Conservation (phyloP, 2,888 invertebrate genomes). For the Lathronympha strigana region DNA sequence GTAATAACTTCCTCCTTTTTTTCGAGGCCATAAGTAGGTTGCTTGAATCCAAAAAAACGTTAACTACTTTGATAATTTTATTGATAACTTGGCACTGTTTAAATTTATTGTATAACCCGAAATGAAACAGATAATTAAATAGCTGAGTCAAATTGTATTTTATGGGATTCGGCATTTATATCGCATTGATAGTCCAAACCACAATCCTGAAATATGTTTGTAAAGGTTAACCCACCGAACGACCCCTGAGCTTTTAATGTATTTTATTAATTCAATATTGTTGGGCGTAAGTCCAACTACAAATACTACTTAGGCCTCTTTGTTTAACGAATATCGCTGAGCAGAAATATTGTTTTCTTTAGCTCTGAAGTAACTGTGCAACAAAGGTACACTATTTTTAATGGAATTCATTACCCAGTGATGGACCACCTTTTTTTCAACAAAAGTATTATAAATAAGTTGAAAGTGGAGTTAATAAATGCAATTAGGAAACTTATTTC, state of each 20-base stretch:
- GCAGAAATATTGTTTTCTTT: slow-evolving; percentile 15
- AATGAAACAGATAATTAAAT: slow-evolving; percentile 16
- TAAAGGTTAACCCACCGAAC: slow-evolving; percentile 2
- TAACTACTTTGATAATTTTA: no score
- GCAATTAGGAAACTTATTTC: slow-evolving; percentile 35
- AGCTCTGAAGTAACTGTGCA: slow-evolving; percentile 4
- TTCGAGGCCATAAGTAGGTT: no score
- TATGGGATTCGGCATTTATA: slow-evolving; percentile 8
- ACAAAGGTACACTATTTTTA: slow-evolving; percentile 34
- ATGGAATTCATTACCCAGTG: slow-evolving; percentile 28
- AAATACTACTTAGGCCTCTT: slow-evolving; percentile 7
- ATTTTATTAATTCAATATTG: not conserved
- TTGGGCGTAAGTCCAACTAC: not conserved
- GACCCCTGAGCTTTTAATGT: not conserved
- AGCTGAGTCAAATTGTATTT: slow-evolving; percentile 14
- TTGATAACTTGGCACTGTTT: no score
- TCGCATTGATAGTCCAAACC: slow-evolving; percentile 15
- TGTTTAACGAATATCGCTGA: slow-evolving; percentile 18
- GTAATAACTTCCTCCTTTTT: no score
- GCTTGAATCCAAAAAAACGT: no score
- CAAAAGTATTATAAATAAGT: slow-evolving; percentile 32
- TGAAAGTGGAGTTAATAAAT: slow-evolving; percentile 37
- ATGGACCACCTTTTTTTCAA: slow-evolving; percentile 18
- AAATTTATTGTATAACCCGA: no score
- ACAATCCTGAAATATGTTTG: slow-evolving; percentile 24